phyloP scores from a whole-genome alignment of 2,797 vertebrate genomes.

The Hemitrygon akajei region DNA sequence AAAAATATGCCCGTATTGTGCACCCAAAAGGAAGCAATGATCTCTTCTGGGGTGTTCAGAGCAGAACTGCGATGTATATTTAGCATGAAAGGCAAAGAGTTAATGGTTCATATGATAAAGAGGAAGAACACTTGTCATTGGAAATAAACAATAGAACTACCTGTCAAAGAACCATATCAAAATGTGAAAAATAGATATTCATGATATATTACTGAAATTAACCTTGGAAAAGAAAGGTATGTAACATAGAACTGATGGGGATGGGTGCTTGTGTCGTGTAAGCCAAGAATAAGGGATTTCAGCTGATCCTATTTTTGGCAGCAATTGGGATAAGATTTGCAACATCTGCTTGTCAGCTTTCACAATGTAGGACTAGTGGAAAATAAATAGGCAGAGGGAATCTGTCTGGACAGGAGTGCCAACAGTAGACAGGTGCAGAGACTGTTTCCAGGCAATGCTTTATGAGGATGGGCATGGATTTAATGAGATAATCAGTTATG shows the following conservation, averaged over 20 bases:
- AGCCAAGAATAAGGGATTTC: neutral
- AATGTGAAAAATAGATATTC: neutral
- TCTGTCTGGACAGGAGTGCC: conserved; percentile 6
- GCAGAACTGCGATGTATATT: neutral
- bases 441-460: neutral
- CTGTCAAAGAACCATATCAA: neutral
- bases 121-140: neutral
- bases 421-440: neutral
- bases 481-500: conserved; percentile 11
- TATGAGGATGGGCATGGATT: conserved; percentile 10
- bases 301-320: neutral
- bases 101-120: neutral
- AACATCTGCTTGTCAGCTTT: neutral
- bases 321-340: neutral
- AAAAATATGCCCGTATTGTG: neutral
- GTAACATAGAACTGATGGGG: neutral
- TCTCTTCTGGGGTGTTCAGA: neutral
- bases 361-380: neutral
- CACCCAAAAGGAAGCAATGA: neutral
- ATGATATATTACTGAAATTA: neutral
- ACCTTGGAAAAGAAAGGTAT: neutral
- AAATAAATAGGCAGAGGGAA: neutral
- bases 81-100: neutral
- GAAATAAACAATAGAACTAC: neutral
- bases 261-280: neutral